Conservation (phyloP, 37 sponge, comb jelly and placozoan species). For the Oopsacas minuta region DNA sequence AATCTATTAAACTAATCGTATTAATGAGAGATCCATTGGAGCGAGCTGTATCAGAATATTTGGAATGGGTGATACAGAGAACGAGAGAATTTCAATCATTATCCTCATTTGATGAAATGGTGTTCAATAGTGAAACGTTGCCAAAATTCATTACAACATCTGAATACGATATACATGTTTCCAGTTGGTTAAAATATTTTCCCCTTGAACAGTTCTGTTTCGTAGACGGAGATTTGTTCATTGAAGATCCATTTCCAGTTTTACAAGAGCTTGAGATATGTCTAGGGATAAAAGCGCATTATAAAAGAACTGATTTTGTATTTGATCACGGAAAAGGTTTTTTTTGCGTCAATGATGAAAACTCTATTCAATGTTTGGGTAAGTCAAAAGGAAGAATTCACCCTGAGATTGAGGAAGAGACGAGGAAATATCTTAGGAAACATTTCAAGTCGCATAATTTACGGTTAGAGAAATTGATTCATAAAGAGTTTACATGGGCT, state of each 20-base stretch:
- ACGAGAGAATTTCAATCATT: not conserved
- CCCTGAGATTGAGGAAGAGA: slow-evolving; percentile 30
- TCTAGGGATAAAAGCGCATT: slow-evolving; percentile 32
- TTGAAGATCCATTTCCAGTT: slow-evolving; percentile 37
- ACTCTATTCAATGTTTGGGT: slow-evolving; percentile 15
- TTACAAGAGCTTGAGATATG: slow-evolving; percentile 41
- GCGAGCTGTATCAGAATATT: slow-evolving; percentile 68
- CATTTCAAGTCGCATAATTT: slow-evolving; percentile 34
- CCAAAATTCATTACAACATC: not conserved
- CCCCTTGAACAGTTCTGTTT: slow-evolving; percentile 42
- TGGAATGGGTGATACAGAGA: slow-evolving; percentile 48
- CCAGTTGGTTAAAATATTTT: slow-evolving; percentile 50
- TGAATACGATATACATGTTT: slow-evolving; percentile 41
- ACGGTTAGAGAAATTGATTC: slow-evolving; percentile 16
- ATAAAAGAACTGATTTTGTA: slow-evolving; percentile 38
- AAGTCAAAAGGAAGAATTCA: slow-evolving; percentile 56
- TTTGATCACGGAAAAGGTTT: slow-evolving; percentile 30
- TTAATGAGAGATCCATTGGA: slow-evolving; percentile 56
- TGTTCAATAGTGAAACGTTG: not conserved
- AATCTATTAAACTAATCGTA: slow-evolving; percentile 44
- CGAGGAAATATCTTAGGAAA: slow-evolving; percentile 20
- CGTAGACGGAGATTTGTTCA: slow-evolving; percentile 60
- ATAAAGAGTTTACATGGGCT: slow-evolving; percentile 24
- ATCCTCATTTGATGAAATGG: slow-evolving; percentile 35
- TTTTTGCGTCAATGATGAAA: slow-evolving; percentile 37